Conservation (phyloP, 2,113 vertebrate genomes). For the Panurus biarmicus region DNA sequence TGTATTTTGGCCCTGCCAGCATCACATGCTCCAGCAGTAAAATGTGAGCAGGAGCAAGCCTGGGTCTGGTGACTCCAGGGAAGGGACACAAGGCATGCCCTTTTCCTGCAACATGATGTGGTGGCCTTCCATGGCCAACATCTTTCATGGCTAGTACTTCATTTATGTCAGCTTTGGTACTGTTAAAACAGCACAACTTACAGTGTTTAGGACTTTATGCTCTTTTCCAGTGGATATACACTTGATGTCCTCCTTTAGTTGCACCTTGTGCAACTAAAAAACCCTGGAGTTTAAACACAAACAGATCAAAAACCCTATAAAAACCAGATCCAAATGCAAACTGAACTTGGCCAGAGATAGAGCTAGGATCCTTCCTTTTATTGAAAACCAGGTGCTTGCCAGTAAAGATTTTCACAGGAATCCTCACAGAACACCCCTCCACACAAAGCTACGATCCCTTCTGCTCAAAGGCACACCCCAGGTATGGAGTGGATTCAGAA, state of each 20-base stretch:
- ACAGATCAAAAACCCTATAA: neutral
- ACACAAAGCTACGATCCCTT: neutral
- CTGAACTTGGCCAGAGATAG: neutral
- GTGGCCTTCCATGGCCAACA: neutral
- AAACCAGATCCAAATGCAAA: neutral
- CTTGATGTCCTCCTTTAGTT: neutral
- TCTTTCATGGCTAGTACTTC: neutral
- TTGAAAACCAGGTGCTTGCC: neutral
- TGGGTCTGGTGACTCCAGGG: fast-evolving
- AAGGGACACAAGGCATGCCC: fast-evolving
- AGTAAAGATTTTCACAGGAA: neutral
- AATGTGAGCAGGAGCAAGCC: neutral
- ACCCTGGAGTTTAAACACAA: neutral
- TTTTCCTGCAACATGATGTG: fast-evolving
- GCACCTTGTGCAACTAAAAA: neutral
- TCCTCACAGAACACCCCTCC: neutral
- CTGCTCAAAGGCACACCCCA: neutral
- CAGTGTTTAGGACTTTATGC: neutral
- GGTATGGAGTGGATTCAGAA: neutral
- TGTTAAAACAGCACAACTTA: neutral
- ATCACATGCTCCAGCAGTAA: fast-evolving
- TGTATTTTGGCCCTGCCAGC: neutral
- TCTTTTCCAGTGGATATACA: neutral
- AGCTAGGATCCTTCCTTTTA: neutral
- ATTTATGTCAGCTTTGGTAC: neutral